Base-by-base conservation (phyloP, 2,113 vertebrate genomes). In the Callospermophilus lateralis region DNA sequence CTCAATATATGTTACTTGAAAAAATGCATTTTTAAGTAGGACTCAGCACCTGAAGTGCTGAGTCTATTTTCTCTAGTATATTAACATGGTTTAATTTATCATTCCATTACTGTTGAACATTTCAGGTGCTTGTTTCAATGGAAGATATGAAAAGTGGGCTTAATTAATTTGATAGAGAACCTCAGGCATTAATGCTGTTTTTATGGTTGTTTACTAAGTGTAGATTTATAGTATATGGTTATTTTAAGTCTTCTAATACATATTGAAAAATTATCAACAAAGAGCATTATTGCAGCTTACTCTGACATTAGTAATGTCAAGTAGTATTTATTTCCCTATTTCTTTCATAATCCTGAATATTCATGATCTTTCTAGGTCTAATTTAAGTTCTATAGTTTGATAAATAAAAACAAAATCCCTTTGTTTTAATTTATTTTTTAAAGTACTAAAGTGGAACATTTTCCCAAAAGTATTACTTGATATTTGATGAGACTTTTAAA, bases 401-500 rank as follows among this genome's bases (percentile, higher is more conserved):
- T 67, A 65, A 32, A 88, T 95, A 58, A 92, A 80, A 84, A 88
- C 12, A 1, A 19, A 70, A 72, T 1, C 6, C 4, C 19, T 32
- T 81, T 73, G 85, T 83, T 93, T 93, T 73, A 81, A 84, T 81
- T 93, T n/a, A 67, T 53, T 1, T n/a, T 45, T 45, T 42, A 42
- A 22, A 74, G 22, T 90, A 92, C 92, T 77, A 92, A 86, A 83
- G 10, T 58, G 79, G 30, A 91, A 55, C 45, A 95, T 87, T 95
- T 91, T 73, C 61, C 94, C 61, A 24, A 88, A 97, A 88, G 87
- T 45, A 65, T 34, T 68, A 34, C 93, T 89, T 94, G 70, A 92
- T 93, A 87, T 61, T 63, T 76, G 92, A 95, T 90, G 45, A 87
- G 90, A 84, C 53, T 85, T 96, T 93, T 81, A n/a, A 94, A 81